Conservation (phyloP, 2,113 vertebrate species). For the Macaca fascicularis region T2T-MFA8v1.1 NC_088375.1:82541001-82541500, state of each 20-base stretch:
- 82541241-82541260: not conserved
- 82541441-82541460: not conserved
- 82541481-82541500: not conserved
- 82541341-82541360: accelerated
- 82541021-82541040: not conserved
- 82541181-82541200: slow-evolving; percentile 43
- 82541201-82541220: not conserved
- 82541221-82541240: not conserved
- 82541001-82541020: accelerated
- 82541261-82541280: not conserved
- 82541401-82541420: not conserved
- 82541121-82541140: not conserved
- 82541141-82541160: not conserved
- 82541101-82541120: not conserved
- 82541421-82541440: not conserved
- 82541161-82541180: slow-evolving; percentile 52
- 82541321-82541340: not conserved
- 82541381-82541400: not conserved
- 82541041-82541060: not conserved
- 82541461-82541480: not conserved
- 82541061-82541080: not conserved
- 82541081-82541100: not conserved
- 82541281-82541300: not conserved
- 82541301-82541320: not conserved
- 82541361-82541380: not conserved